A percentile compares a stretch with the other conserved stretches of the same genome.
phyloP scores from a whole-genome alignment of 2,888 invertebrate species.

The Ceratothoa steindachneri region DNA sequence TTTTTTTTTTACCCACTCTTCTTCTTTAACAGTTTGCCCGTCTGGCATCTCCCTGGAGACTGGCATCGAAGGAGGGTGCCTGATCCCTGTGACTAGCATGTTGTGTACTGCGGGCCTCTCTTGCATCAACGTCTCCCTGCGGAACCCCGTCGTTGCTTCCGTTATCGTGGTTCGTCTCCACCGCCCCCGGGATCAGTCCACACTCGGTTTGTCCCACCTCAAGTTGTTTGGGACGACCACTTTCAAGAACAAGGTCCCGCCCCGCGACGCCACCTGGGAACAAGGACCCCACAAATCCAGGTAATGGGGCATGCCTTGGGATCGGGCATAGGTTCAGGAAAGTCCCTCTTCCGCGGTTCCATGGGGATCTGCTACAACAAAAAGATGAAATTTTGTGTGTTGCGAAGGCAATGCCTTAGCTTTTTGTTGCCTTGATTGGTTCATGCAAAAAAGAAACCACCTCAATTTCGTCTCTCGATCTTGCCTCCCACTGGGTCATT shows the following conservation, averaged over 20 bases:
- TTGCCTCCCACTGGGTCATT: too few relatives aligned
- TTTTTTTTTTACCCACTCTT: neutral
- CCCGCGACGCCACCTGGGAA: neutral
- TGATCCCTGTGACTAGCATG: constrained; percentile 79
- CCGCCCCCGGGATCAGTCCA: constrained; percentile 82
- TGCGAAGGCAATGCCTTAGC: too few relatives aligned
- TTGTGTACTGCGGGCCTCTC: constrained; percentile 81
- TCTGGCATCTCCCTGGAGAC: constrained; percentile 82
- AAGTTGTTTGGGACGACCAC: constrained; percentile 78
- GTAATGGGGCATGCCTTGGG: too few relatives aligned
- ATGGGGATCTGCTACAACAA: too few relatives aligned
- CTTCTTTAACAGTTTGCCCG: constrained; percentile 66
- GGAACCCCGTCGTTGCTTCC: constrained; percentile 78
- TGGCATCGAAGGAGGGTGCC: constrained; percentile 70
- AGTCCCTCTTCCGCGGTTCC: too few relatives aligned
- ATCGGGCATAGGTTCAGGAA: too few relatives aligned
- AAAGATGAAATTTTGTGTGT: too few relatives aligned
- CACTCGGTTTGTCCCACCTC: constrained; percentile 82
- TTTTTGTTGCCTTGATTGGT: too few relatives aligned
- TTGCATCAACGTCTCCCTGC: constrained; percentile 75
- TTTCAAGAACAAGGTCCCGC: constrained; percentile 60
- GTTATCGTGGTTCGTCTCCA: constrained; percentile 73
- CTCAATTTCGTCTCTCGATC: too few relatives aligned
- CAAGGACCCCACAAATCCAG: neutral
- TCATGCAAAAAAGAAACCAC: too few relatives aligned